Base-by-base conservation (phyloP, 2,113 vertebrate species). In the Calonectris borealis region DNA sequence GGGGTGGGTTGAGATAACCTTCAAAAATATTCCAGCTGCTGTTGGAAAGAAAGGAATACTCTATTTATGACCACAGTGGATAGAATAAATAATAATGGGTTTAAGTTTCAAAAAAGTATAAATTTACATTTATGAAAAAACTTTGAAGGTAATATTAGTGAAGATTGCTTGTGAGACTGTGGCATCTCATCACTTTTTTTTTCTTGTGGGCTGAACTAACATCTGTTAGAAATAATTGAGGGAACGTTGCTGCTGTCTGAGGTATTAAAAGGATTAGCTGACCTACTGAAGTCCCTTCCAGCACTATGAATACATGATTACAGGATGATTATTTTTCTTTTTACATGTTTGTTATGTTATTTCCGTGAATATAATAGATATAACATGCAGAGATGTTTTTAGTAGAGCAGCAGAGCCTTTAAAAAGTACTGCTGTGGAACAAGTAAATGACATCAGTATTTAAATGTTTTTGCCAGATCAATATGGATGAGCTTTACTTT, bases 131-230 rank as follows among this genome's bases (percentile, higher is more conserved):
- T 34, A 55, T 13, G 13, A 51, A 77, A 70, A 49, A 69, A 31
- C 0, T 46, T 68, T 78, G 13, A 29, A 1, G 0, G 10, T 58
- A 84, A 44, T 83, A 69, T 6, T 60, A 64, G 26, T 49, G 14
- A 88, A 72, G 51, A 42, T 16, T 62, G 5, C 31, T 51, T 48
- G 7, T 32, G 29, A 72, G 20, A 52, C 18, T 48, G 31, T 71
- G 49, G 3, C 21, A 11, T 64, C 1, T 6, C 5, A 19, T 31
- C 6, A 5, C 4, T 4, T 27, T 34, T 13, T 13, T 75, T n/a
- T 25, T 31, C 36, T 55, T 80, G 5, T 36, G 27, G 72, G 19
- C 22, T 25, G 21, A 58, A 70, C 11, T 54, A 70, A 38, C 1
- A 75, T 38, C 6, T 83, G 4, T 38, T 51, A 34, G 49, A 92